These are phyloP conservation scores for Chamaetylas fuelleborni DNA, from an alignment of 2,113 vertebrate species.

Conservation along the genomic window DNA sequence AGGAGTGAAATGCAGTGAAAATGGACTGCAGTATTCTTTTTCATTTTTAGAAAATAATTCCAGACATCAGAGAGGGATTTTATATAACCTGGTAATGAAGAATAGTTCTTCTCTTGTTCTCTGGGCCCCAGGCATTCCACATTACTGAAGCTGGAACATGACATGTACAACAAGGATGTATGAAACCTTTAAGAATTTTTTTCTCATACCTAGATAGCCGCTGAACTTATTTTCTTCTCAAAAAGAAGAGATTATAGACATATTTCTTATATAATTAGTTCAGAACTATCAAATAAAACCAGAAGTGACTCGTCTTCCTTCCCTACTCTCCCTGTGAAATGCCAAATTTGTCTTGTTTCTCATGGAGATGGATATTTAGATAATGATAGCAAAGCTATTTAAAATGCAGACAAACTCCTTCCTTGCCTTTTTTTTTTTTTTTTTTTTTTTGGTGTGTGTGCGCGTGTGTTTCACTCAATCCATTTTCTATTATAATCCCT, in stretches of 20 bases:
- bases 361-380: background rate
- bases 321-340: background rate
- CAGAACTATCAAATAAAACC: background rate
- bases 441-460: background rate
- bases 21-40: background rate
- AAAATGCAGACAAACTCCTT: background rate
- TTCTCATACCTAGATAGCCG: background rate
- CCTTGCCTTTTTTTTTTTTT: constrained; percentile 1
- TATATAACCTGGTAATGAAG: background rate
- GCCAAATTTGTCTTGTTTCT: background rate
- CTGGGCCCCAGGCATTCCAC: background rate
- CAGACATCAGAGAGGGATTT: background rate
- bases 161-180: background rate
- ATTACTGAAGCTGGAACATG: background rate
- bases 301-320: background rate
- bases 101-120: background rate
- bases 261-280: background rate
- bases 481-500: background rate
- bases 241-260: background rate
- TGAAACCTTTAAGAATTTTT: background rate
- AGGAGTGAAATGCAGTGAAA: background rate
- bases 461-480: background rate
- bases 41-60: constrained; percentile 24
- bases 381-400: background rate
- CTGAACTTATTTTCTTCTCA: background rate